Evolutionary conservation across 2,113 vertebrate genomes (phyloP).

Genomic region (Aythya baeri): DNA sequence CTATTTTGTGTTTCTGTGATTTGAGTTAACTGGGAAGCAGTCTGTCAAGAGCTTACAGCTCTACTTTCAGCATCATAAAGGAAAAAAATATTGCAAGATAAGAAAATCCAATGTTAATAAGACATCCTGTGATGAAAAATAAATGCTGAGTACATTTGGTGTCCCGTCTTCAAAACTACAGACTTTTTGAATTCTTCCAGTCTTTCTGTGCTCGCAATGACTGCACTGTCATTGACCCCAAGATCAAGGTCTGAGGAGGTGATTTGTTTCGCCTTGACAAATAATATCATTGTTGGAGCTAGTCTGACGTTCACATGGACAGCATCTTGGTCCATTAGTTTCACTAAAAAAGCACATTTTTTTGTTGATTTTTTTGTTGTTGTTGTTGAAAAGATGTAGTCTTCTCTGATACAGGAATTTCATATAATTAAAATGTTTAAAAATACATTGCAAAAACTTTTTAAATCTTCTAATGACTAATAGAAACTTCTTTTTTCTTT

Average conservation of each 20-base stretch:
- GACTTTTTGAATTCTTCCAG: neutral
- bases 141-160: neutral
- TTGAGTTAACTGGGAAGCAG: neutral
- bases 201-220: neutral
- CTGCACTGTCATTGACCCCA: neutral
- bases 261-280: neutral
- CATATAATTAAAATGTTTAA: neutral
- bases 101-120: neutral
- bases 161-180: neutral
- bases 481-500: neutral
- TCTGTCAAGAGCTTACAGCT: neutral
- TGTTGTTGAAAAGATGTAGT: neutral
- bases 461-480: slow-evolving; percentile 17
- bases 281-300: neutral
- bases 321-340: neutral
- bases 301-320: neutral
- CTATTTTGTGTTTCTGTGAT: neutral
- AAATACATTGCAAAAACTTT: neutral
- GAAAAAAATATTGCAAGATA: no score
- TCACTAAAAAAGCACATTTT: neutral
- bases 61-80: no score
- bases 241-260: neutral
- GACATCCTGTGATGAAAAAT: neutral
- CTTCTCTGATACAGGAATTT: neutral
- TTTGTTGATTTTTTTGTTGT: neutral